phyloP scores from a whole-genome alignment of 2,113 vertebrate genomes.

The Procavia capensis region DNA sequence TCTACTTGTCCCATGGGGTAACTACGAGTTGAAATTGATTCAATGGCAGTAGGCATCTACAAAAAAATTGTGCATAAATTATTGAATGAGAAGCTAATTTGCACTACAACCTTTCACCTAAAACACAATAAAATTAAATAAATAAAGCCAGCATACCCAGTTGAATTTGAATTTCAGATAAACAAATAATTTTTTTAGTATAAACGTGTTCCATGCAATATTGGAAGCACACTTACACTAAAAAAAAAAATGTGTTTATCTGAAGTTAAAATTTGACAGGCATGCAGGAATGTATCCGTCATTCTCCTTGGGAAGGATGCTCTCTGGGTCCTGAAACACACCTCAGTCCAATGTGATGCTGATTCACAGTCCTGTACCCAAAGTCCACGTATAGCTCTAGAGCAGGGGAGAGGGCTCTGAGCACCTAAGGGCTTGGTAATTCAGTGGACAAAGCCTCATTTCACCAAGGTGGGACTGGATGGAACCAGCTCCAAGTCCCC shows the following conservation, averaged over 20 bases:
- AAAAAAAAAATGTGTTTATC: not conserved
- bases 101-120: too few relatives aligned
- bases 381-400: not conserved
- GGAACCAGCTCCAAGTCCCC: not conserved
- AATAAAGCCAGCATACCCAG: not conserved
- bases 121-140: too few relatives aligned
- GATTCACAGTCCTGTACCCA: not conserved
- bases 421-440: too few relatives aligned
- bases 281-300: not conserved
- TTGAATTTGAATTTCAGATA: conserved; percentile 4
- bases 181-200: not conserved
- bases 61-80: too few relatives aligned
- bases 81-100: too few relatives aligned
- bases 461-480: not conserved
- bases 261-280: not conserved
- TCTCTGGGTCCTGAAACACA: not conserved
- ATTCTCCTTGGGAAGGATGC: not conserved
- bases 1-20: too few relatives aligned
- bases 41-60: too few relatives aligned
- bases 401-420: not conserved
- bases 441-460: not conserved
- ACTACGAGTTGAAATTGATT: too few relatives aligned
- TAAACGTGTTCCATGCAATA: too few relatives aligned
- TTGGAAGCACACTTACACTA: too few relatives aligned
- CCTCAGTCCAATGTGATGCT: not conserved